Evolutionary conservation across 2,888 invertebrate species (phyloP).

Genomic region (Aplocera efformata): DNA sequence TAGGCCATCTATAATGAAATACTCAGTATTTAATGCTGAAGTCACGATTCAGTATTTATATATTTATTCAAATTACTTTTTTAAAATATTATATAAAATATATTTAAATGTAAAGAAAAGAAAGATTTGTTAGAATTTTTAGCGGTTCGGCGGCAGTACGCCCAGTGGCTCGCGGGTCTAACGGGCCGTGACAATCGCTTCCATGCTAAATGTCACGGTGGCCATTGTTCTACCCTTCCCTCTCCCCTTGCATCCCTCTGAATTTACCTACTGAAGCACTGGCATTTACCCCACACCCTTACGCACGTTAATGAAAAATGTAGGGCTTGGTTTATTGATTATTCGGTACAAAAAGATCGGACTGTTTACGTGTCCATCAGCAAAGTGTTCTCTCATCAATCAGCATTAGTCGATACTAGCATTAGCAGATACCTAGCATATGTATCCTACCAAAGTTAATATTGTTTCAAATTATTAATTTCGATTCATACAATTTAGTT

Average conservation of each 20-base stretch:
- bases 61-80: too few species aligned
- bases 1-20: slow-evolving; percentile 26
- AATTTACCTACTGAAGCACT: slow-evolving; percentile 57
- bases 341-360: too few species aligned
- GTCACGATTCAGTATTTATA: background rate
- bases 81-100: too few species aligned
- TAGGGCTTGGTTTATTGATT: slow-evolving; percentile 56
- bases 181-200: slow-evolving; percentile 77
- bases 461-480: too few species aligned
- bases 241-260: slow-evolving; percentile 43
- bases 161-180: slow-evolving; percentile 63
- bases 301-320: slow-evolving; percentile 64
- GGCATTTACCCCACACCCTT: slow-evolving; percentile 67
- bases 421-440: too few species aligned
- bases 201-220: slow-evolving; percentile 80
- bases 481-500: too few species aligned
- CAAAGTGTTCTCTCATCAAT: too few species aligned
- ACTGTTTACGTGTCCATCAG: too few species aligned
- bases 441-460: too few species aligned
- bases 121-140: slow-evolving; percentile 54
- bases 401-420: too few species aligned
- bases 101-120: too few species aligned
- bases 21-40: slow-evolving; percentile 26
- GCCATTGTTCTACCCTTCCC: slow-evolving; percentile 68
- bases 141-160: slow-evolving; percentile 62